Evolutionary conservation across 2,113 vertebrate species (phyloP), one percentile per base, ranked within the genome.

Genomic region (Limnothrissa miodon): DNA sequence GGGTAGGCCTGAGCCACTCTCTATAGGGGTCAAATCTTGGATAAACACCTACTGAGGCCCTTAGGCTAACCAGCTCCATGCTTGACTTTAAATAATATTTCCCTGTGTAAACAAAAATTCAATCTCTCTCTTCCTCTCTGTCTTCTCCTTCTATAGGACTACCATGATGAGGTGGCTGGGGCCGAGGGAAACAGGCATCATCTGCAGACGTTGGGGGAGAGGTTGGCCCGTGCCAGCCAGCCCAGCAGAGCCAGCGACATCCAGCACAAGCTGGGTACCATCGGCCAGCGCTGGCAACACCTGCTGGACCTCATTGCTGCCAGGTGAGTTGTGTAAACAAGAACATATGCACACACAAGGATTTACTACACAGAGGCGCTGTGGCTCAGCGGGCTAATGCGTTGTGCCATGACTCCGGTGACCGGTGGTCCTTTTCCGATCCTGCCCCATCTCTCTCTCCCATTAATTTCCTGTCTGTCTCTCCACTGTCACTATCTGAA

Each of bases 211-310:
- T 94, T 99, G 93, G 98, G 98, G 83, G 96, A 98, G 83, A 93
- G 97, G 6, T 95, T 99, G 62, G 95, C 96, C 2, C 93, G 90
- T 87, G 96, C 97, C 87, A 99, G 98, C 87, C 96, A 97, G 9
- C 95, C 96, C 44, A 97, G 92, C 91, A 99, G 98, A 90, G 98
- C 97, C 0, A 93, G 92, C 0, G 98, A 99, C 87, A 99, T 99
- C 0, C 95, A 98, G 46, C 96, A 97, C 88, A 99, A 99, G 86
- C 97, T 98, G 4, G 84, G 92, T 82, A 99, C 97, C 89, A 95
- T 98, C 84, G 95, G 92, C 2, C 96, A 99, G 87, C 96, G 97
- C 78, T 99, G 98, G 98, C 97, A 98, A 84, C 97, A 99, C 89
- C 96, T 99, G 5, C 93, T 98, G 83, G 97, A 99, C 83, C 97